Conservation (phyloP, 1,140 invertebrate species). For the Zaprionus taronus region DNA sequence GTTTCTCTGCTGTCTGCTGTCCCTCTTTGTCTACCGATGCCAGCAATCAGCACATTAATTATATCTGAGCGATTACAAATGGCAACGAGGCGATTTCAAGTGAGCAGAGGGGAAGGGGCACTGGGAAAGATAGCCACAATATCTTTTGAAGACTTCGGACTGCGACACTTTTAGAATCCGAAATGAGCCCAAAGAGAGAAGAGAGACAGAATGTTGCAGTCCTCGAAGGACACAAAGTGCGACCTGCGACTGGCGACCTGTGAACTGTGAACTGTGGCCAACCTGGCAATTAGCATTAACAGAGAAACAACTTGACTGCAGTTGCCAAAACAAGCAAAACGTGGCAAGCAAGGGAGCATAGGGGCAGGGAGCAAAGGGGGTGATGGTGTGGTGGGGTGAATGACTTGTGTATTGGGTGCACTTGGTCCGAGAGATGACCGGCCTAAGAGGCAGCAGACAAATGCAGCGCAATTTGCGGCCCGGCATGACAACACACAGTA, state of each 20-base stretch:
- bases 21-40: neutral
- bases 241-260: conserved; percentile 5
- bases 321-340: conserved; percentile 63
- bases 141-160: conserved; percentile 33
- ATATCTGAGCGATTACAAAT: neutral
- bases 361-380: neutral
- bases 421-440: conserved; percentile 25
- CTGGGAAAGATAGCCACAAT: neutral
- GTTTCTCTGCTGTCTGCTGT: neutral
- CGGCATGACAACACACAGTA: conserved; percentile 72
- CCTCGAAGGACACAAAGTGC: conserved; percentile 33
- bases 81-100: conserved; percentile 1
- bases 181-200: conserved; percentile 45
- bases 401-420: conserved; percentile 71
- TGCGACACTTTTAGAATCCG: conserved; percentile 54
- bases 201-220: conserved; percentile 32
- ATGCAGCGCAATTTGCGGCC: conserved; percentile 77
- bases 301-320: conserved; percentile 67
- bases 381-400: conserved; percentile 50
- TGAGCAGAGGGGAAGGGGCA: neutral
- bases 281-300: conserved; percentile 73
- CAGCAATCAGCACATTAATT: conserved; percentile 3
- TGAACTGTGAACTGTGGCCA: conserved; percentile 16
- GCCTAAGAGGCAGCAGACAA: conserved; percentile 70
- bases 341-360: neutral